These are phyloP conservation scores for Erythrocercus mccallii DNA, from an alignment of 2,113 vertebrate genomes.

Conservation along the genomic window DNA sequence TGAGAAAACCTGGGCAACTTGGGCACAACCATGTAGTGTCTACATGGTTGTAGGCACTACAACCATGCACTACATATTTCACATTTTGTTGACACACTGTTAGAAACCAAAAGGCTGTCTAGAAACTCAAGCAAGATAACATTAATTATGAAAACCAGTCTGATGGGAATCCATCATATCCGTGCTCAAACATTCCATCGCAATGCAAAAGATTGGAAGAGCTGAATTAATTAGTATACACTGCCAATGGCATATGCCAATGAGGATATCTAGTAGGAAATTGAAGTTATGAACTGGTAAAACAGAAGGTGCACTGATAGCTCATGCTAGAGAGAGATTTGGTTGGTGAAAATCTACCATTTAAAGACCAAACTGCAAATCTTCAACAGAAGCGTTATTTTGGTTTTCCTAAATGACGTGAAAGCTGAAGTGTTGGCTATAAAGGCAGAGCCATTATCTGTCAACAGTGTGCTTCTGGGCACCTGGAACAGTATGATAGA, in stretches of 20 bases:
- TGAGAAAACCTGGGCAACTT: neutral
- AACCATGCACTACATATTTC: neutral
- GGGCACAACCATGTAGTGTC: too few relatives aligned
- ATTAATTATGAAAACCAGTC: neutral
- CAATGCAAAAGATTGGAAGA: neutral
- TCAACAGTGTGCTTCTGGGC: neutral
- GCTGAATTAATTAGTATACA: neutral
- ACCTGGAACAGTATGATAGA: neutral
- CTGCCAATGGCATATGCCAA: neutral
- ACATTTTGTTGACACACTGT: neutral
- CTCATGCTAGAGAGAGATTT: neutral
- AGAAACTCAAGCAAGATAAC: neutral
- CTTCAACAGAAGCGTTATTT: neutral
- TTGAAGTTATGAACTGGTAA: neutral
- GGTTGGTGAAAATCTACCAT: neutral
- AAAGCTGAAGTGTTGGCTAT: neutral
- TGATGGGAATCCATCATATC: neutral
- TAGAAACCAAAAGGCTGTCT: neutral
- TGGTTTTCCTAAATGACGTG: neutral
- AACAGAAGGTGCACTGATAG: neutral
- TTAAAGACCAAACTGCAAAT: neutral
- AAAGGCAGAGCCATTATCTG: neutral
- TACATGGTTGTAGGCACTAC: too few relatives aligned
- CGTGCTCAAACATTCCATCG: neutral
- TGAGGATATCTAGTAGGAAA: neutral